phyloP scores from a whole-genome alignment of 1,140 invertebrate species.

The Nasonia longicornis region DNA sequence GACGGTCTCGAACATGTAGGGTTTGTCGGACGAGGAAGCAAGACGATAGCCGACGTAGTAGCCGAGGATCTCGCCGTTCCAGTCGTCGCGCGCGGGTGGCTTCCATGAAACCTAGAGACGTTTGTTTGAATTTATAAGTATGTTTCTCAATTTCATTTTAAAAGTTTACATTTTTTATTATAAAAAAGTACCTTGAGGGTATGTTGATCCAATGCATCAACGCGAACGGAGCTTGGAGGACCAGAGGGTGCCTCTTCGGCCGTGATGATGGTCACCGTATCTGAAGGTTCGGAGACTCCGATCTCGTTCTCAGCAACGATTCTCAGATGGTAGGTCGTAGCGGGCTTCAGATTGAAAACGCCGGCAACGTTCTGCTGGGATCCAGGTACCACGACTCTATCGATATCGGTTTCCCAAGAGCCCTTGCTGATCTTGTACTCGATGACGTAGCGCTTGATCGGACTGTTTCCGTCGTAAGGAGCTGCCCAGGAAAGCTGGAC shows the following conservation, averaged over 20 bases:
- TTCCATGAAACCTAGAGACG: conserved; percentile 82
- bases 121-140: conserved; percentile 79
- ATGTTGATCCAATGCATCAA: conserved; percentile 92
- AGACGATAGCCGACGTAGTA: conserved; percentile 92
- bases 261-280: conserved; percentile 92
- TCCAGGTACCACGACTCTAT: conserved; percentile 86
- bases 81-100: conserved; percentile 87
- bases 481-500: conserved; percentile 93
- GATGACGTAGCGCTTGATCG: conserved; percentile 90
- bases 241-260: conserved; percentile 94
- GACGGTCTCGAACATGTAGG: conserved; percentile 91
- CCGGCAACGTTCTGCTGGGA: conserved; percentile 85
- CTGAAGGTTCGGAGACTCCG: conserved; percentile 90
- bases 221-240: conserved; percentile 84
- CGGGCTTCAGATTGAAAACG: conserved; percentile 89
- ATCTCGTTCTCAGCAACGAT: conserved; percentile 96
- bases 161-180: not conserved
- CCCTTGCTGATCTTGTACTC: conserved; percentile 93
- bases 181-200: conserved; percentile 81
- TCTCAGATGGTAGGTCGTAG: conserved; percentile 91
- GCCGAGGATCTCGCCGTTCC: conserved; percentile 93
- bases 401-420: conserved; percentile 85
- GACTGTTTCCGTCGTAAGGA: conserved; percentile 96
- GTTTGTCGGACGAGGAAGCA: conserved; percentile 85
- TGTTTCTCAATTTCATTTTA: conserved; percentile 78